A percentile compares a stretch with the other conserved stretches of the same genome.
phyloP scores from a whole-genome alignment of 2,797 vertebrate species.

The Rhabdophis nuchalis region DNA sequence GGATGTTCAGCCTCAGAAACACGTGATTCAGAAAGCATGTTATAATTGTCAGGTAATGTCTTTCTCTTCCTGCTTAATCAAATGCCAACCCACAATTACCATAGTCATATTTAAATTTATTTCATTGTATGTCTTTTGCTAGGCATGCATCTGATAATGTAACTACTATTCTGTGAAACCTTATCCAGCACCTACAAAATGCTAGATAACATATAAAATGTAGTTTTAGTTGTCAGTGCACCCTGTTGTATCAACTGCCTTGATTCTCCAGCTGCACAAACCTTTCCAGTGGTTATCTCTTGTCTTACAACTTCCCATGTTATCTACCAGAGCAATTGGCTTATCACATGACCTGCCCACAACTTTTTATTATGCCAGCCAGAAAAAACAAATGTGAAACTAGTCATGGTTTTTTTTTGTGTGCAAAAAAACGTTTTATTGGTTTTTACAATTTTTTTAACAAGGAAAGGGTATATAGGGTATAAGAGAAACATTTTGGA shows the following conservation, averaged over 20 bases:
- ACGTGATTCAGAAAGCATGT: constrained; percentile 81
- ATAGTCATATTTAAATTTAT: background rate
- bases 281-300: background rate
- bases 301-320: background rate
- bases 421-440: too few relatives aligned
- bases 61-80: background rate
- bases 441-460: too few relatives aligned
- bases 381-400: background rate
- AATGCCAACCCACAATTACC: background rate
- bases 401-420: background rate
- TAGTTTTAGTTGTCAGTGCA: background rate
- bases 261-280: background rate
- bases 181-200: background rate
- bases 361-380: background rate
- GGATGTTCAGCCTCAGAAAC: constrained; percentile 92
- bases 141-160: background rate
- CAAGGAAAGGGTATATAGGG: too few relatives aligned
- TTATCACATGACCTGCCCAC: background rate
- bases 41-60: constrained; percentile 86
- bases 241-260: background rate
- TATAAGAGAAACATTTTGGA: too few relatives aligned
- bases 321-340: background rate
- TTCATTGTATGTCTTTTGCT: background rate
- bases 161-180: background rate
- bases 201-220: background rate